Conservation (phyloP, 2,797 vertebrate species). For the Melanogrammus aeglefinus region DNA sequence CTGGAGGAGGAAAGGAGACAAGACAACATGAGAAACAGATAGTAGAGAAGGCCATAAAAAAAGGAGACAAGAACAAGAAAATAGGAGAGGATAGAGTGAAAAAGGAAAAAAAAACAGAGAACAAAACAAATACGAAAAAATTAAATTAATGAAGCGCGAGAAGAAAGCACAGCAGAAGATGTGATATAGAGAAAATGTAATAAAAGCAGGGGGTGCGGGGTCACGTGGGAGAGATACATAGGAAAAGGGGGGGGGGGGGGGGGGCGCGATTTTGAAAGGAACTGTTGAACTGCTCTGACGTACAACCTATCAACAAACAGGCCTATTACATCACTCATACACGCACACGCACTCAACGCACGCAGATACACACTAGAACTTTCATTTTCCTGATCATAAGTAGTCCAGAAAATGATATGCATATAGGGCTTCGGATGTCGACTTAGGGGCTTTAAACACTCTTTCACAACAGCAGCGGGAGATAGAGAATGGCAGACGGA, state of each 20-base stretch:
- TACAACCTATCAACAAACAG: slow-evolving; percentile 69
- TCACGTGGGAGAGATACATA: slow-evolving; percentile 5
- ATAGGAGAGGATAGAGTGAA: slow-evolving; percentile 27
- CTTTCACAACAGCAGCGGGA: slow-evolving; percentile 39
- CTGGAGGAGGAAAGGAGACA: slow-evolving; percentile 55
- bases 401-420: slow-evolving; percentile 66
- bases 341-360: too few species aligned
- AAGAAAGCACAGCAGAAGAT: slow-evolving; percentile 17
- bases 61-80: background rate
- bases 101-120: slow-evolving; percentile 12
- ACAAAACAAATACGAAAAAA: slow-evolving; percentile 5
- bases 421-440: slow-evolving; percentile 49
- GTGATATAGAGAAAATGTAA: background rate
- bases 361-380: slow-evolving; percentile 67
- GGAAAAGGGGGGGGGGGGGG: slow-evolving; percentile 19
- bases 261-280: background rate
- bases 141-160: slow-evolving; percentile 8
- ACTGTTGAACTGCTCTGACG: slow-evolving; percentile 67
- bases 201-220: slow-evolving; percentile 4
- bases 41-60: background rate
- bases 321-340: too few species aligned
- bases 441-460: slow-evolving; percentile 47
- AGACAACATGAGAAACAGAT: background rate
- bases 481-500: slow-evolving; percentile 57
- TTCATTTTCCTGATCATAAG: slow-evolving; percentile 65